A percentile compares a stretch with the other conserved stretches of the same genome.
phyloP scores from a whole-genome alignment of 2,888 invertebrate genomes.

The Eupsilia transversa region DNA sequence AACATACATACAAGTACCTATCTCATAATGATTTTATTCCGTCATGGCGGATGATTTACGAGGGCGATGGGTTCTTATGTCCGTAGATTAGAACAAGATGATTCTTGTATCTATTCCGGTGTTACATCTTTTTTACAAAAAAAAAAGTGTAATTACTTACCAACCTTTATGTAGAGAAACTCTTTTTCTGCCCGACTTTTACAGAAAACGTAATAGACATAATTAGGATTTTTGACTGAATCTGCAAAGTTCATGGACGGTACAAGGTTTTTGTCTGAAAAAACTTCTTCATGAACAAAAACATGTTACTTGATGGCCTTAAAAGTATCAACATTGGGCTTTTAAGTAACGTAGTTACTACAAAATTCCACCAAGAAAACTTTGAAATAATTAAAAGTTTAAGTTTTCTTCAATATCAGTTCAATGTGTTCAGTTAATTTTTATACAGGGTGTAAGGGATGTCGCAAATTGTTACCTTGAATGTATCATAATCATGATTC shows the following conservation, averaged over 20 bases:
- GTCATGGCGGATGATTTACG: constrained; percentile 57
- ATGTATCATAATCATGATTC: too few relatives aligned
- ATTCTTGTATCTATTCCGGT: not conserved
- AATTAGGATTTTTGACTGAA: not conserved
- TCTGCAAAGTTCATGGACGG: not conserved
- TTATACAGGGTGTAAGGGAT: too few relatives aligned
- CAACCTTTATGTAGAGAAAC: not conserved
- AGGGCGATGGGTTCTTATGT: constrained; percentile 40
- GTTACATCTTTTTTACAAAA: not conserved
- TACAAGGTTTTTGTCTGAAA: not conserved
- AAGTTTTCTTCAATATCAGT: not conserved
- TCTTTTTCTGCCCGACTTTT: not conserved
- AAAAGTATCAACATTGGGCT: not conserved
- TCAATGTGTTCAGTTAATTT: too few relatives aligned
- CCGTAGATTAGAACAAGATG: constrained; percentile 31
- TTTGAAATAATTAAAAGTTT: not conserved
- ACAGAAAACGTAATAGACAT: not conserved
- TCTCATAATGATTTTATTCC: constrained; percentile 33
- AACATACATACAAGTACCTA: constrained; percentile 1
- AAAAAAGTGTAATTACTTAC: not conserved
- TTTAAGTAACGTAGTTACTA: not conserved
- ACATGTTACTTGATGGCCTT: not conserved
- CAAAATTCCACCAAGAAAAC: not conserved
- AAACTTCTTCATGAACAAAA: not conserved
- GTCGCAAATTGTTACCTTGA: too few relatives aligned